Percentiles rank a stretch among this genome's conserved stretches.
These are phyloP conservation scores for Hyperoplus lanceolatus DNA, from an alignment of 2,797 vertebrate species.

Conservation along the genomic window DNA sequence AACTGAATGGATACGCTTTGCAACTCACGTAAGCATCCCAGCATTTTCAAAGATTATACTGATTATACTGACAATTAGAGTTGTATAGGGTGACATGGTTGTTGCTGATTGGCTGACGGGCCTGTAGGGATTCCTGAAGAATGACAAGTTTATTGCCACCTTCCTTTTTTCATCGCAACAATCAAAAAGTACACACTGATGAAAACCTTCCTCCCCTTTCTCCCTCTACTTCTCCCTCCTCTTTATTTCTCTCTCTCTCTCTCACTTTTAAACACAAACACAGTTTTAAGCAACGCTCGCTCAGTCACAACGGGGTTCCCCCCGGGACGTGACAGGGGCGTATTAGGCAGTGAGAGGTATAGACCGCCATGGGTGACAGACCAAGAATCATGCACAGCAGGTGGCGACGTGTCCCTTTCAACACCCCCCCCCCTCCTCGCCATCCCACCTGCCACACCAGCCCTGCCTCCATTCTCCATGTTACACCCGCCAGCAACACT, in stretches of 20 bases:
- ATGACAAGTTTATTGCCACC: constrained; percentile 24
- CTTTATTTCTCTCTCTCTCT: constrained; percentile 18
- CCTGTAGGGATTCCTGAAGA: not conserved
- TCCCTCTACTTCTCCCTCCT: constrained; percentile 1
- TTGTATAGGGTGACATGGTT: not conserved
- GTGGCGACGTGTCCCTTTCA: constrained; percentile 36
- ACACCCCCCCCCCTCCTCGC: constrained; percentile 5
- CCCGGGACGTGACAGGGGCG: constrained; percentile 52
- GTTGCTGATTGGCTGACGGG: constrained; percentile 11
- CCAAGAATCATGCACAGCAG: constrained; percentile 50
- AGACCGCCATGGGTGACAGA: constrained; percentile 65
- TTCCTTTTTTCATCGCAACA: not conserved
- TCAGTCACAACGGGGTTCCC: constrained; percentile 38
- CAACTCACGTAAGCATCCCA: not conserved
- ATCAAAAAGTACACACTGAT: constrained; percentile 2
- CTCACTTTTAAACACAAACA: constrained; percentile 8
- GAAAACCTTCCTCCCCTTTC: not conserved
- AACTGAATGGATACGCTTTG: not conserved
- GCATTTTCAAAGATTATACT: not conserved
- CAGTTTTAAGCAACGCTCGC: constrained; percentile 47
- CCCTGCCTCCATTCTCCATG: constrained; percentile 22
- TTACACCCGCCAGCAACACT: constrained; percentile 36
- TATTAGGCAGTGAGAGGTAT: constrained; percentile 58
- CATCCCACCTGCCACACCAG: not conserved
- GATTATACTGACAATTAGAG: constrained; percentile 1